phyloP scores from a whole-genome alignment of 2,113 vertebrate species.

The Hippolais icterina region DNA sequence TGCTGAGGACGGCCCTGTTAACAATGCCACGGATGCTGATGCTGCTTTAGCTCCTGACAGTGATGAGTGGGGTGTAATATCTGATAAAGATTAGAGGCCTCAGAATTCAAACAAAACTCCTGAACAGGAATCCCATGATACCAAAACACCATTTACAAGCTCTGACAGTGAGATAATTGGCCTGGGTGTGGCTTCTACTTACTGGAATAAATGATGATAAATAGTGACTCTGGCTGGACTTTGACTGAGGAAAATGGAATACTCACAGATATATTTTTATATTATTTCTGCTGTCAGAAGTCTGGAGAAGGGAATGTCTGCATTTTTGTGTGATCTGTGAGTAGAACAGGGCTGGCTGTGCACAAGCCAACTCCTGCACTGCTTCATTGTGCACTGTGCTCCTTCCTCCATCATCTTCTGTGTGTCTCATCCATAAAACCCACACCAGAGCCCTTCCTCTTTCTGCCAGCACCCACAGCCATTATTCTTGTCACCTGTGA shows the following conservation, averaged over 20 bases:
- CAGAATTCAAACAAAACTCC: constrained; percentile 40
- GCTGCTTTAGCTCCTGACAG: constrained; percentile 36
- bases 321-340: constrained; percentile 2
- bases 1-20: not conserved
- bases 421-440: not conserved
- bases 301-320: not conserved
- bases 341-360: not conserved
- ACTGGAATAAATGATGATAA: constrained; percentile 48
- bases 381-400: not conserved
- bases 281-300: constrained; percentile 24
- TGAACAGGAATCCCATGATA: constrained; percentile 24
- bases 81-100: constrained; percentile 57
- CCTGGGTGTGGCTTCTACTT: constrained; percentile 31
- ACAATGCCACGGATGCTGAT: not conserved
- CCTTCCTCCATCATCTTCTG: not conserved
- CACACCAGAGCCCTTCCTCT: not conserved
- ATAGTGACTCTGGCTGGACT: constrained; percentile 28
- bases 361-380: not conserved
- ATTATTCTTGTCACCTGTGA: not conserved
- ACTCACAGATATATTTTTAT: constrained; percentile 28
- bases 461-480: not conserved
- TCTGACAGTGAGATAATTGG: constrained; percentile 51
- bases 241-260: constrained; percentile 4
- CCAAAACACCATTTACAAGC: constrained; percentile 45
- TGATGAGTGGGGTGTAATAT: constrained; percentile 61